A percentile compares a stretch with the other conserved stretches of the same genome.
Conservation (phyloP, 2,888 invertebrate species). For the Hirtodrosophila alboralis region DNA sequence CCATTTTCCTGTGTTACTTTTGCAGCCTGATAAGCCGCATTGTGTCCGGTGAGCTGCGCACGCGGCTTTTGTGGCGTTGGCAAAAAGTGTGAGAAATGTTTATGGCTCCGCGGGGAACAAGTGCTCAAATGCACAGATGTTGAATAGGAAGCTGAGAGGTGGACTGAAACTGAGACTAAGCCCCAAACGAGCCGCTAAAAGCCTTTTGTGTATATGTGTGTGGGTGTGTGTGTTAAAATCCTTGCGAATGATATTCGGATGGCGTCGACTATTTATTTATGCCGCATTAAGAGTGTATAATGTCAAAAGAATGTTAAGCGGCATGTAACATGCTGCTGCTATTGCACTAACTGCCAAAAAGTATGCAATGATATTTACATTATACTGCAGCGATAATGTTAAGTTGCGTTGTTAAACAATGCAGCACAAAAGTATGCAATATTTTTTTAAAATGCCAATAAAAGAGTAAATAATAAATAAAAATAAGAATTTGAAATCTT, state of each 20-base stretch:
- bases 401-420: neutral
- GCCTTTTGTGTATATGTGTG: slow-evolving; percentile 42
- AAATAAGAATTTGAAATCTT: too few relatives aligned
- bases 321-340: too few relatives aligned
- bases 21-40: slow-evolving; percentile 72
- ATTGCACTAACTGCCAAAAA: too few relatives aligned
- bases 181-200: slow-evolving; percentile 64
- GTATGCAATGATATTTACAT: too few relatives aligned
- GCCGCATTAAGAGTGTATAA: slow-evolving; percentile 18
- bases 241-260: slow-evolving; percentile 16
- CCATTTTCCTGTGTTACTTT: slow-evolving; percentile 41
- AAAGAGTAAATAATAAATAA: neutral
- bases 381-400: too few relatives aligned
- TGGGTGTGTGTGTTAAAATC: slow-evolving; percentile 31
- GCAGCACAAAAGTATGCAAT: slow-evolving; percentile 24
- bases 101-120: slow-evolving; percentile 66
- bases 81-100: slow-evolving; percentile 57
- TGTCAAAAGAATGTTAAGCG: slow-evolving; percentile 16
- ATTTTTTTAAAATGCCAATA: neutral
- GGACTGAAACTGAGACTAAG: slow-evolving; percentile 43
- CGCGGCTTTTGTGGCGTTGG: slow-evolving; percentile 74
- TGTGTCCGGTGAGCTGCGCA: slow-evolving; percentile 76
- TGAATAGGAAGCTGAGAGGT: slow-evolving; percentile 10
- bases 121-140: slow-evolving; percentile 17
- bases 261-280: too few relatives aligned